Percentiles rank a stretch among this genome's conserved stretches.
These are phyloP conservation scores for Scaptomyza cyrtandrae DNA, from an alignment of 2,888 invertebrate genomes.

Conservation along the genomic window DNA sequence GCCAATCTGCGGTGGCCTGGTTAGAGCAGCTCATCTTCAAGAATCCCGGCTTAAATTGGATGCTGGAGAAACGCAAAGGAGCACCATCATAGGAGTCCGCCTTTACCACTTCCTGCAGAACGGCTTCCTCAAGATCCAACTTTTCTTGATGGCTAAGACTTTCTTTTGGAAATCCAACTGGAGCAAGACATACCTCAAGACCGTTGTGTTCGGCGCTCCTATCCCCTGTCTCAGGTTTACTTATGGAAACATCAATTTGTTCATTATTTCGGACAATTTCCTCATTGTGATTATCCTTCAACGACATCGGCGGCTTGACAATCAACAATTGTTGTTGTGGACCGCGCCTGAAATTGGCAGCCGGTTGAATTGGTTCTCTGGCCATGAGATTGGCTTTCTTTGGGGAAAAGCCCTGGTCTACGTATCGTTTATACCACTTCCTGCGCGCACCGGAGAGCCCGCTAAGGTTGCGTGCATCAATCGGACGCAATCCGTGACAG, in stretches of 20 bases:
- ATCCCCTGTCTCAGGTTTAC: no score
- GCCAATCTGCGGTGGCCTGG: conserved; percentile 27
- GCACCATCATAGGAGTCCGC: neutral
- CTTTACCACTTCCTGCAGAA: conserved; percentile 30
- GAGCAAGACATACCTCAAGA: conserved; percentile 11
- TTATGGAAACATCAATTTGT: neutral
- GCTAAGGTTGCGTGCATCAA: neutral
- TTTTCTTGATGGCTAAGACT: conserved; percentile 16
- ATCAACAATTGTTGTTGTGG: neutral
- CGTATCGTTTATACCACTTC: conserved; percentile 42
- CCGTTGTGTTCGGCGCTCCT: neutral
- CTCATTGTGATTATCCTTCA: neutral
- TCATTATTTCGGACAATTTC: neutral
- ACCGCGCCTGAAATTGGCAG: neutral
- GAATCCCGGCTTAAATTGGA: conserved; percentile 12
- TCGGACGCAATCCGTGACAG: conserved; percentile 1
- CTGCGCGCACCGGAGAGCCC: conserved; percentile 27
- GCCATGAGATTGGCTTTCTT: conserved; percentile 32
- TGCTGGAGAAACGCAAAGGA: conserved; percentile 28
- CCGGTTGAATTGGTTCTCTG: conserved; percentile 36
- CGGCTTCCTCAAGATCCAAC: conserved; percentile 42
- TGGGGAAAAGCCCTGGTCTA: conserved; percentile 5
- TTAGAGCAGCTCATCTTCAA: conserved; percentile 29
- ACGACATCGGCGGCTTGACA: neutral
- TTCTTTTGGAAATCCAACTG: conserved; percentile 27